Conservation (phyloP, 2,113 vertebrate genomes). For the Marmota flaviventris region DNA sequence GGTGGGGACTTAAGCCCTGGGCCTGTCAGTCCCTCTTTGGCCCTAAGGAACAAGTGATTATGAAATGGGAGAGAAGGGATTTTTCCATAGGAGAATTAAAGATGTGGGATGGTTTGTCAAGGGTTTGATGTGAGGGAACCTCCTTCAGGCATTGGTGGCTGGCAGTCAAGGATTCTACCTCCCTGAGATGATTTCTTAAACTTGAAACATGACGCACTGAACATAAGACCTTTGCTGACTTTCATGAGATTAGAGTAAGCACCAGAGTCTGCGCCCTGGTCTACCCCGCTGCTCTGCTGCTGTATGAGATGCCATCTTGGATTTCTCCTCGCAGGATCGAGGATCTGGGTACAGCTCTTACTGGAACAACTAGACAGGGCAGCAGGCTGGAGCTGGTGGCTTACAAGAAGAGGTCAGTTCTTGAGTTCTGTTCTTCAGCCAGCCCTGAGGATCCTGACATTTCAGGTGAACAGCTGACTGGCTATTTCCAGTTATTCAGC, state of each 20-base stretch:
- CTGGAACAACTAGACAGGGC: too few species aligned
- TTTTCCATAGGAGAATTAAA: slow-evolving; percentile 45
- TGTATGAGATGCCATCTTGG: background rate
- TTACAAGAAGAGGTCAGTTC: background rate
- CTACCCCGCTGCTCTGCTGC: background rate
- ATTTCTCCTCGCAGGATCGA: background rate
- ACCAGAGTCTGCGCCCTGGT: background rate
- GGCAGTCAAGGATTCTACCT: background rate
- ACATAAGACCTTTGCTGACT: background rate
- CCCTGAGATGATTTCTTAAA: background rate
- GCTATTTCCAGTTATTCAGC: background rate
- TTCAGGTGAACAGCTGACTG: background rate
- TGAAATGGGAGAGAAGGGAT: background rate
- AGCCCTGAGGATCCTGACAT: background rate
- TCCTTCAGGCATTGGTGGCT: background rate
- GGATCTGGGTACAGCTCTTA: background rate
- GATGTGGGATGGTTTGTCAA: background rate
- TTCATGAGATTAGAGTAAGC: background rate
- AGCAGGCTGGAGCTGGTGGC: too few species aligned
- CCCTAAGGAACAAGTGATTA: background rate
- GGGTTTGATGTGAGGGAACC: background rate
- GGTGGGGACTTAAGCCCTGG: background rate
- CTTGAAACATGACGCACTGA: background rate
- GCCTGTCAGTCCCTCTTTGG: background rate
- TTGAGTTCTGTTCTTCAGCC: background rate